Percentiles rank a stretch among this genome's conserved stretches.
Evolutionary conservation across 2,888 invertebrate genomes (phyloP).

Genomic region (Agrenia bidenticulata): DNA sequence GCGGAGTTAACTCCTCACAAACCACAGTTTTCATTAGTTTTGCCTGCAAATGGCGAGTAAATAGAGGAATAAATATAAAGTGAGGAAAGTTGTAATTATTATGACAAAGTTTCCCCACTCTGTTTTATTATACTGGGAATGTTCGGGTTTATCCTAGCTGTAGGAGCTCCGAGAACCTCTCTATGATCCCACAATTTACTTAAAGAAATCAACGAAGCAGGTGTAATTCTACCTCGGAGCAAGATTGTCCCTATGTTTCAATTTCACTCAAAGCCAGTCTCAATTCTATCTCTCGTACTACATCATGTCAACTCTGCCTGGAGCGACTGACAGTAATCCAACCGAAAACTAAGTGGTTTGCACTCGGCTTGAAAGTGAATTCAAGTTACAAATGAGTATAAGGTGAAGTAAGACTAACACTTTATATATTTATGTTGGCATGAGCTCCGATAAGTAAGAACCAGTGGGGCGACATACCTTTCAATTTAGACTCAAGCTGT

Average conservation of each 20-base stretch:
- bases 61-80: too few species aligned
- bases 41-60: too few species aligned
- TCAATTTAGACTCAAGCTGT: slow-evolving; percentile 7
- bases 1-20: too few species aligned
- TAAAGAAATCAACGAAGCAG: slow-evolving; percentile 13
- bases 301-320: slow-evolving; percentile 12
- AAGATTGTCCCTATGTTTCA: slow-evolving; percentile 15
- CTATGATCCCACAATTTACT: background rate
- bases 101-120: slow-evolving; percentile 1
- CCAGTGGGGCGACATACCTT: slow-evolving; percentile 12
- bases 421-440: slow-evolving; percentile 1
- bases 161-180: too few species aligned
- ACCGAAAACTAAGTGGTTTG: slow-evolving; percentile 20
- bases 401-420: slow-evolving; percentile 1
- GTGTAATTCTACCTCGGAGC: slow-evolving; percentile 14
- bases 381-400: slow-evolving; percentile 6
- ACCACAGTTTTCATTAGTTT: too few species aligned
- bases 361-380: slow-evolving; percentile 9
- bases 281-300: slow-evolving; percentile 4
- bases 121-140: slow-evolving; percentile 6
- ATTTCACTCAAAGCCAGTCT: slow-evolving; percentile 21
- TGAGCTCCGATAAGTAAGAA: slow-evolving; percentile 9
- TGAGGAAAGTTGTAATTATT: too few species aligned
- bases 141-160: background rate
- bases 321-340: slow-evolving; percentile 12